A percentile compares a stretch with the other conserved stretches of the same genome.
Conservation (phyloP, 1,140 invertebrate species). For the Drosophila trapezifrons region DNA sequence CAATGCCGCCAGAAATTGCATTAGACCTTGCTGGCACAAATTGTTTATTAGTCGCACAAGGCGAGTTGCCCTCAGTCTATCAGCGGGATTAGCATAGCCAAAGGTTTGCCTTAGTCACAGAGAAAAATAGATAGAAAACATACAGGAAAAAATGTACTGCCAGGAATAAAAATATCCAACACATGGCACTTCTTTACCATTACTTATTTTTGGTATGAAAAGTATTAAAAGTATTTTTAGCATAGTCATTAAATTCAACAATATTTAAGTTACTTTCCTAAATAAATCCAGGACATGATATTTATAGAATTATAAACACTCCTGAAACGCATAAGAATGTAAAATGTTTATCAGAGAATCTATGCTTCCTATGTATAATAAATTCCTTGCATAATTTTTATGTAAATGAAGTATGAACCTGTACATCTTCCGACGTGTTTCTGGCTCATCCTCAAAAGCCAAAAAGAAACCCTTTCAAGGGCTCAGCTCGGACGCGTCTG, state of each 20-base stretch:
- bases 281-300: background rate
- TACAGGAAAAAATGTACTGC: background rate
- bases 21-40: conserved; percentile 49
- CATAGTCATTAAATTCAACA: no score
- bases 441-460: conserved; percentile 20
- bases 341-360: background rate
- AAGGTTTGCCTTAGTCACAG: conserved; percentile 24
- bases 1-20: conserved; percentile 71
- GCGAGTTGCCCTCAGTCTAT: conserved; percentile 35
- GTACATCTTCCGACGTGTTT: background rate
- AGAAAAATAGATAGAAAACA: background rate
- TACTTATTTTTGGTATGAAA: no score
- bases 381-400: conserved; percentile 6
- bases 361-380: background rate
- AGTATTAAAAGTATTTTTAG: no score
- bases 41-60: conserved; percentile 39
- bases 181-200: no score
- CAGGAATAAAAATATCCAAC: background rate
- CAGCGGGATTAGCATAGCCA: conserved; percentile 53
- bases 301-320: background rate
- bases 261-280: no score
- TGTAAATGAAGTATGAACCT: conserved; percentile 9
- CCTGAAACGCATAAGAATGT: background rate
- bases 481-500: conserved; percentile 27
- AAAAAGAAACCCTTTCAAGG: conserved; percentile 28